Percentiles rank a stretch among this genome's conserved stretches.
Evolutionary conservation across 2,113 vertebrate genomes (phyloP).

Genomic region (Oxygymnocypris stewartii): DNA sequence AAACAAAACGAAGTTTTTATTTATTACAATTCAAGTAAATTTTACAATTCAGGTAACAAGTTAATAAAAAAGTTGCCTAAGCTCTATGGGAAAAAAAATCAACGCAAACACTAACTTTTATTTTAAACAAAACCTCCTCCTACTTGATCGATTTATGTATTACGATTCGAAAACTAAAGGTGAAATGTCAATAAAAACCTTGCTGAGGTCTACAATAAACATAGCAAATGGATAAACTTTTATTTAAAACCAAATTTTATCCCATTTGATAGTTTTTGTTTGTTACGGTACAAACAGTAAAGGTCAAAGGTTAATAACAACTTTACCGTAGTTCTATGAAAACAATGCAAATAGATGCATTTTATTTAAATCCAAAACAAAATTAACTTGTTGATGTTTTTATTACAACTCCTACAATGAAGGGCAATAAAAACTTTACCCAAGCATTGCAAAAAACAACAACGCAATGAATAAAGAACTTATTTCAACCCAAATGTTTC

Average conservation of each 20-base stretch:
- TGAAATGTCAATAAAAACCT: background rate
- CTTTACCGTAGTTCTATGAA: no score
- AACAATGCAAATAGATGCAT: no score
- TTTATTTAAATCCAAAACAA: no score
- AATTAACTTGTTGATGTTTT: no score
- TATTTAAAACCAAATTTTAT: background rate
- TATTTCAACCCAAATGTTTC: background rate
- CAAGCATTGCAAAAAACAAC: background rate
- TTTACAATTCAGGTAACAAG: background rate
- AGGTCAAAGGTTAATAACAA: no score
- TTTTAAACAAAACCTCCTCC: no score
- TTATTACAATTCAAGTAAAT: background rate
- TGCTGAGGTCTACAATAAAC: background rate
- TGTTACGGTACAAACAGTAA: background rate
- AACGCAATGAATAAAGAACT: background rate
- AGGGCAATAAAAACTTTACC: background rate
- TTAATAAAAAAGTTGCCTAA: no score
- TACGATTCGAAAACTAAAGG: background rate
- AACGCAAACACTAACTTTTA: no score
- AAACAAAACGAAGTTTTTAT: background rate
- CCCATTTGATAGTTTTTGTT: background rate
- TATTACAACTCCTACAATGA: no score
- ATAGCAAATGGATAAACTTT: no score
- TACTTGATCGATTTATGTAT: no score
- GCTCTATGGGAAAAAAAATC: background rate